These are phyloP conservation scores for Pteromalus puparum DNA, from an alignment of 1,140 invertebrate genomes.

Conservation along the genomic window DNA sequence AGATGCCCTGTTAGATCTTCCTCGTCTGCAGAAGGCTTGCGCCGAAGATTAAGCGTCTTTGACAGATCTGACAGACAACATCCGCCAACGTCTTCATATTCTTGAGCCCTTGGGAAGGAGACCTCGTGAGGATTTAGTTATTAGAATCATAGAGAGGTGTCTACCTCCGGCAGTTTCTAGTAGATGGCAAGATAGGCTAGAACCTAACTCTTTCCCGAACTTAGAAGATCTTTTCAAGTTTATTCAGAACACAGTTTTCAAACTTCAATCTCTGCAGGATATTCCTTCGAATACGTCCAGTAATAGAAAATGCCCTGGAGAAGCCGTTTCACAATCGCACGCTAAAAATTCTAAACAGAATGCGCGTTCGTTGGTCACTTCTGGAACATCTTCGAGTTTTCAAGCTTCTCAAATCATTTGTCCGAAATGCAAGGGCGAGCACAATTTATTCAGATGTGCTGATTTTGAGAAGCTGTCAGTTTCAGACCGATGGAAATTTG, in stretches of 20 bases:
- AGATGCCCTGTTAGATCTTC: conserved; percentile 25
- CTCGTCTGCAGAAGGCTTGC: neutral
- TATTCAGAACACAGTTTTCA: conserved; percentile 3
- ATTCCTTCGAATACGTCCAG: neutral
- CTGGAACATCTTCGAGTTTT: too few species aligned
- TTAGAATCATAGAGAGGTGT: neutral
- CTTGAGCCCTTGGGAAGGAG: too few species aligned
- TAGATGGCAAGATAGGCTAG: neutral
- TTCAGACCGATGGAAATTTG: neutral
- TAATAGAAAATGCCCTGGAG: neutral
- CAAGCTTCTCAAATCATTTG: too few species aligned
- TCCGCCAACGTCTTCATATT: neutral
- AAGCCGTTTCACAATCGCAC: too few species aligned
- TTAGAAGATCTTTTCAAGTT: neutral
- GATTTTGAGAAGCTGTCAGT: neutral
- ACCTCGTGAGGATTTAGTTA: neutral
- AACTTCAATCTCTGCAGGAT: neutral
- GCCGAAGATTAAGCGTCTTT: neutral
- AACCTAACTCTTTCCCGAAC: neutral
- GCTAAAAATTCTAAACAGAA: too few species aligned
- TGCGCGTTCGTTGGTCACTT: too few species aligned
- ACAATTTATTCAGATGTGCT: neutral
- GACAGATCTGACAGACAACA: neutral
- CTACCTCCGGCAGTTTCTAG: neutral
- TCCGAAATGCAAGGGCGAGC: too few species aligned